These are phyloP conservation scores for Drosophila emarginata DNA, from an alignment of 2,888 invertebrate genomes.

Conservation along the genomic window DNA sequence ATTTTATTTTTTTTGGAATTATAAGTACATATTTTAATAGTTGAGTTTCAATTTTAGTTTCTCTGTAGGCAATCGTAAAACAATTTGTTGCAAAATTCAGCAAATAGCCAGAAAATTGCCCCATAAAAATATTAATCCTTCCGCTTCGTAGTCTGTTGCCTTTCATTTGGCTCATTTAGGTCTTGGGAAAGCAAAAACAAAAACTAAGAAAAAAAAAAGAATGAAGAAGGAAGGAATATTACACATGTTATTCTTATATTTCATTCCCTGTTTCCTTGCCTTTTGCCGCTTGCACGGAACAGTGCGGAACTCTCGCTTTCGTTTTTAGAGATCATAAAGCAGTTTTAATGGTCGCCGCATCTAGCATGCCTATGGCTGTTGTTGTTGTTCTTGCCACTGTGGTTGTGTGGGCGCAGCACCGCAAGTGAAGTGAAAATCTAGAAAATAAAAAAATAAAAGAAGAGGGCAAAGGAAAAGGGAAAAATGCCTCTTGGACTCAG, in stretches of 20 bases:
- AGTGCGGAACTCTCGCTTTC: conserved; percentile 65
- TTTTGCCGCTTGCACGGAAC: conserved; percentile 10
- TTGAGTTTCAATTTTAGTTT: neutral
- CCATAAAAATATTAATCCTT: conserved; percentile 73
- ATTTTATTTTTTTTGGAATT: neutral
- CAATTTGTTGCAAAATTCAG: conserved; percentile 72
- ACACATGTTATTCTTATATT: conserved; percentile 46
- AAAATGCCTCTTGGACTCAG: conserved; percentile 15
- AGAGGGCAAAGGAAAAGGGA: neutral
- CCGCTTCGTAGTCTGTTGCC: conserved; percentile 28
- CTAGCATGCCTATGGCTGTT: conserved; percentile 23
- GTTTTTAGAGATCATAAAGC: conserved; percentile 69
- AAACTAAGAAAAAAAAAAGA: conserved; percentile 1
- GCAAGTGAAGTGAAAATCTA: conserved; percentile 69
- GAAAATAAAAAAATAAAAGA: conserved; percentile 28
- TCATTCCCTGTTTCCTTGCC: conserved; percentile 17
- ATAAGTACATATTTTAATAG: no score
- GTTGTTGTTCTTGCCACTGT: neutral
- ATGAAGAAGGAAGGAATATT: conserved; percentile 24
- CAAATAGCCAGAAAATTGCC: conserved; percentile 60
- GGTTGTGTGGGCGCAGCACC: conserved; percentile 39
- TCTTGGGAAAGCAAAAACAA: conserved; percentile 19
- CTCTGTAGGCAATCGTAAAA: conserved; percentile 48
- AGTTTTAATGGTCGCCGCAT: conserved; percentile 58
- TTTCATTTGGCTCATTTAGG: conserved; percentile 11